These are phyloP conservation scores for Gastrophysa polygoni DNA, from an alignment of 2,888 invertebrate species.

Conservation along the genomic window DNA sequence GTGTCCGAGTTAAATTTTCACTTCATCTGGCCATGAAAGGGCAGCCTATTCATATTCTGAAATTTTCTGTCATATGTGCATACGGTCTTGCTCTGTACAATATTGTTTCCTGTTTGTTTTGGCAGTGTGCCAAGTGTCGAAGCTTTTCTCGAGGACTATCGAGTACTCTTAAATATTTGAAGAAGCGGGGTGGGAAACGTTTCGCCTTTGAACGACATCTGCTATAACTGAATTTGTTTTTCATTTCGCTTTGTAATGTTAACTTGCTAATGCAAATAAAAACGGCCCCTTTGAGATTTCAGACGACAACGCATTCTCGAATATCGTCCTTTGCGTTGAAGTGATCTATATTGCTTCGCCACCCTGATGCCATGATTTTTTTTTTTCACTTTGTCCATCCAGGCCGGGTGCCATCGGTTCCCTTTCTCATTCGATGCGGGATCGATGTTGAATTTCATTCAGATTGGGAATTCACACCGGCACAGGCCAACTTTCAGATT, in stretches of 20 bases:
- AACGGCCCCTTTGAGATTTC: conserved; percentile 15
- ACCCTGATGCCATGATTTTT: conserved; percentile 19
- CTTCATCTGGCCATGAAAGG: no score
- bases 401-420: conserved; percentile 16
- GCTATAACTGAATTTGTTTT: conserved; percentile 18
- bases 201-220: conserved; percentile 3
- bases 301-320: conserved; percentile 9
- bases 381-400: conserved; percentile 24
- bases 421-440: conserved; percentile 19
- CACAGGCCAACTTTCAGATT: conserved; percentile 2
- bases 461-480: conserved; percentile 15
- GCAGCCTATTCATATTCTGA: no score
- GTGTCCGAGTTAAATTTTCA: no score
- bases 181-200: conserved; percentile 3
- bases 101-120: neutral
- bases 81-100: no score
- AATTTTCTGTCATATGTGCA: no score
- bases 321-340: conserved; percentile 12
- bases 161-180: conserved; percentile 4
- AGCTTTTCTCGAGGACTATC: neutral
- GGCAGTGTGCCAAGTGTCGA: neutral
- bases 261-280: conserved; percentile 19
- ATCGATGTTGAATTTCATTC: conserved; percentile 22
- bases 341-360: conserved; percentile 12
- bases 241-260: conserved; percentile 16